These are phyloP conservation scores for Imbricaverruca yamaguchii DNA, from an alignment of 2,888 invertebrate species.

Conservation along the genomic window DNA sequence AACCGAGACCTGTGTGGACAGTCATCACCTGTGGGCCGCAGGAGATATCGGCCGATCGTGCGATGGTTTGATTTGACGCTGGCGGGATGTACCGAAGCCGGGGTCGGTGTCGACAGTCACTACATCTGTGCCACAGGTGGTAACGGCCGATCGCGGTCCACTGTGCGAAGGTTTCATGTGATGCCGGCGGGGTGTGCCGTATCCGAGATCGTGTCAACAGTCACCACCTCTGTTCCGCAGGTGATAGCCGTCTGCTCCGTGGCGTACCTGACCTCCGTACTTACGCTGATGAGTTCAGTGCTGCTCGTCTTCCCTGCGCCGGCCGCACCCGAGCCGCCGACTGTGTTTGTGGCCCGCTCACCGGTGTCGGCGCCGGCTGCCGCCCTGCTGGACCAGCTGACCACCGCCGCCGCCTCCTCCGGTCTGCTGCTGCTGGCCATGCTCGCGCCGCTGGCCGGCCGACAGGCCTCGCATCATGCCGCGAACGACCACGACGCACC, in stretches of 20 bases:
- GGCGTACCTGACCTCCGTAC: slow-evolving; percentile 54
- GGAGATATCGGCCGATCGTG: too few species aligned
- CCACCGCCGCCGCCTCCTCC: slow-evolving; percentile 1
- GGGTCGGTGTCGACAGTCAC: too few species aligned
- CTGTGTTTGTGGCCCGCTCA: neutral
- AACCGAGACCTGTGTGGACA: too few species aligned
- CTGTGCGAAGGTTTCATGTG: too few species aligned
- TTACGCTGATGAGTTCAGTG: slow-evolving; percentile 48
- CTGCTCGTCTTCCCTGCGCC: slow-evolving; percentile 5
- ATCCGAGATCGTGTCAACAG: too few species aligned
- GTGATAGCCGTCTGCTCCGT: slow-evolving; percentile 53
- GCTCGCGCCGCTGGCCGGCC: neutral
- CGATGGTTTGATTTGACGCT: too few species aligned
- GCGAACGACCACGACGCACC: neutral
- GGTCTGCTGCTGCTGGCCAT: neutral
- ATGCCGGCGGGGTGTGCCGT: neutral
- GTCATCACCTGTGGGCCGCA: too few species aligned
- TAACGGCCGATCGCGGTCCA: too few species aligned
- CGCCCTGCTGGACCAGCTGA: neutral
- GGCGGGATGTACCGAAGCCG: too few species aligned
- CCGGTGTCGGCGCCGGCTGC: neutral
- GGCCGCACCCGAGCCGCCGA: neutral
- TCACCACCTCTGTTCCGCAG: slow-evolving; percentile 29
- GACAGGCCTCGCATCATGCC: too few species aligned
- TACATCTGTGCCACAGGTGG: too few species aligned